Percentiles rank a stretch among this genome's conserved stretches.
Evolutionary conservation across 2,113 vertebrate species (phyloP).

Genomic region (Actinemys pallida): DNA sequence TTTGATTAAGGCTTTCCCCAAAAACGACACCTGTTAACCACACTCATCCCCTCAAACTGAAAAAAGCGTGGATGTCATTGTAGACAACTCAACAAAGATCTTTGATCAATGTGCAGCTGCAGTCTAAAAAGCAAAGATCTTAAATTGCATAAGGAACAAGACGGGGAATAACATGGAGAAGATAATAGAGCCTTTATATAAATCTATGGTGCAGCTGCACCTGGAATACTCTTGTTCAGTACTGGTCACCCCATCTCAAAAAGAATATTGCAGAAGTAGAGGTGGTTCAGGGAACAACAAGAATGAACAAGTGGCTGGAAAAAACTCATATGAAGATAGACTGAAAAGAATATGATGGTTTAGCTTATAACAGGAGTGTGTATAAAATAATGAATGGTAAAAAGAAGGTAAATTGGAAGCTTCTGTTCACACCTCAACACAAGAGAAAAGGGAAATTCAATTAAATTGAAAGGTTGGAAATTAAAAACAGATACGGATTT

Average conservation of each 20-base stretch:
- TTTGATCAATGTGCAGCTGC: background rate
- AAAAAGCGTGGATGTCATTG: background rate
- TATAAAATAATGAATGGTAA: background rate
- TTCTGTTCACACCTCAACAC: background rate
- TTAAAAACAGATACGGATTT: background rate
- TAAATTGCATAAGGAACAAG: background rate
- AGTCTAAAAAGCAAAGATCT: background rate
- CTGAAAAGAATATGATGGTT: background rate
- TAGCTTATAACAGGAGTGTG: background rate
- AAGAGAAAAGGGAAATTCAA: background rate
- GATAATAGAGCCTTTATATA: background rate
- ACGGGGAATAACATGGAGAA: background rate
- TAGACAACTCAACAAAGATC: background rate
- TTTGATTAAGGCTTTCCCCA: background rate
- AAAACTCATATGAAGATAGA: background rate
- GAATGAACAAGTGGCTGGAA: background rate
- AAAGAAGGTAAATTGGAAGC: background rate
- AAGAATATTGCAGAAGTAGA: background rate
- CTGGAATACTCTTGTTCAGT: background rate
- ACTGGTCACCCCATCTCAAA: background rate
- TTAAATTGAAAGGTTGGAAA: background rate
- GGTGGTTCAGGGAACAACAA: background rate
- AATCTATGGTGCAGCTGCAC: background rate
- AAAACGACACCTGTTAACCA: background rate
- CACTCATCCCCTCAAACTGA: background rate